Base-by-base conservation (phyloP, 92 coral and sea anemone species). In the Epizoanthus stellaris region DNA sequence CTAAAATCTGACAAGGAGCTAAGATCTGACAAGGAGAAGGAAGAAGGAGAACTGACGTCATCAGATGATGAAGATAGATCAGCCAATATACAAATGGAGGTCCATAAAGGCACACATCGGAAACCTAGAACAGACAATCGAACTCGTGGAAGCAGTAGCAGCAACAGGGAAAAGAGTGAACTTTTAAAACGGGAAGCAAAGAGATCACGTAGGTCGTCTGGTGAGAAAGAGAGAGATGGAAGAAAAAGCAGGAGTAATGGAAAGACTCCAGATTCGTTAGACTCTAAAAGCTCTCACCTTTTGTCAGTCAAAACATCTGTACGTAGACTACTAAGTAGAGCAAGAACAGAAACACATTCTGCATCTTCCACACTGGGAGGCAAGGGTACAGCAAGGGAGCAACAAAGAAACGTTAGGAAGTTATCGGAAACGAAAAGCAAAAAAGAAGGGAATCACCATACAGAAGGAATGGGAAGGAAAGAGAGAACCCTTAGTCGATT, bases 21-120 rank as follows among this genome's bases (percentile, higher is more conserved):
- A 72, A 65, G 85, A 15, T 11, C 14, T 52, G 56, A 52, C 56
- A 52, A 77, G 19, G 95, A 85, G 60, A 86, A 81, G 40, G 93
- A 90, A 49, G 87, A 90, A 43, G 95, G 93, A 6, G 87, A 88
- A 45, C 63, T 90, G 66, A 60, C 90, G 4, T 82, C 92, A 10
- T 89, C 90, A 45, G 89, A 87, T 20, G 88, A 82, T 52, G 90
- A 87, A 76, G 83, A 67, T 6, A 16, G 61, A 56, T 34, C 87
- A 86, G 58, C 40, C 21, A 21, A 21, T 0, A 45, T 56, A 52
- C 56, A 43, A 6, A 21, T 39, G 75, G 42, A 34, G 52, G 30
- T 14, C 14, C 21, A 16, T 30, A 70, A 49, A 38, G 23, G 30
- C 25, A 77, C 66, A 5, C 15, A 8, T 25, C 64, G 19, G 14